A percentile compares a stretch with the other conserved stretches of the same genome.
Conservation (phyloP, 2,888 invertebrate genomes). For the Dinocampus coccinellae region DNA sequence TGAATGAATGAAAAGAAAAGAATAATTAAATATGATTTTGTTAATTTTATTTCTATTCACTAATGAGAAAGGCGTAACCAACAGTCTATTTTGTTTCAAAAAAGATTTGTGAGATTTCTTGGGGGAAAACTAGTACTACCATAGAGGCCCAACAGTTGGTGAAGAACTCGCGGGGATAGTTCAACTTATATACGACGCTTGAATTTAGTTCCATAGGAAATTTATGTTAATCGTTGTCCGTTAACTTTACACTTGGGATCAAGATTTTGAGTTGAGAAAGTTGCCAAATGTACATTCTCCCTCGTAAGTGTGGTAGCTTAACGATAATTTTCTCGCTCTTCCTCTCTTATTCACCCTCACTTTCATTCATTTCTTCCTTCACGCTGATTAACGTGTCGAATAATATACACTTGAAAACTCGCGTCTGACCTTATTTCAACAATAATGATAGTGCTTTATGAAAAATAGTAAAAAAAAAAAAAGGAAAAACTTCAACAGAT, state of each 20-base stretch:
- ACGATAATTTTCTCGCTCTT: constrained; percentile 10
- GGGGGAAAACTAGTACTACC: constrained; percentile 18
- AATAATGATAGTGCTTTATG: not conserved
- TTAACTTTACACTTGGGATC: constrained; percentile 32
- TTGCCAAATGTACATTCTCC: constrained; percentile 19
- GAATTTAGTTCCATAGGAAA: constrained; percentile 26
- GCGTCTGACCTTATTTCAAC: not conserved
- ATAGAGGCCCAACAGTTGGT: constrained; percentile 6
- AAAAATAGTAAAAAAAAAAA: not conserved
- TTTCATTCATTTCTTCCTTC: not conserved
- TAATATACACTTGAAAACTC: not conserved
- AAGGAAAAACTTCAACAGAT: not conserved
- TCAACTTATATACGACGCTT: constrained; percentile 20
- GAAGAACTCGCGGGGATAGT: constrained; percentile 16
- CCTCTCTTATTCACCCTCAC: not conserved
- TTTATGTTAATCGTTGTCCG: constrained; percentile 32
- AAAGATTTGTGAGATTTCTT: constrained; percentile 1
- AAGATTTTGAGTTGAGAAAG: constrained; percentile 25
- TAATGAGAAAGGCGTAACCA: constrained; percentile 11
- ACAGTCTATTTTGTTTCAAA: constrained; percentile 16
- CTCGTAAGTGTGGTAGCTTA: constrained; percentile 8
- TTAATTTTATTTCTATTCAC: not conserved
- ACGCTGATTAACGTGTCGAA: not conserved
- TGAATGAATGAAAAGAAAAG: constrained; percentile 7
- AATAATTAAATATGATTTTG: not conserved